Conservation (phyloP, 2,888 invertebrate species). For the Temnothorax ravouxi region DNA sequence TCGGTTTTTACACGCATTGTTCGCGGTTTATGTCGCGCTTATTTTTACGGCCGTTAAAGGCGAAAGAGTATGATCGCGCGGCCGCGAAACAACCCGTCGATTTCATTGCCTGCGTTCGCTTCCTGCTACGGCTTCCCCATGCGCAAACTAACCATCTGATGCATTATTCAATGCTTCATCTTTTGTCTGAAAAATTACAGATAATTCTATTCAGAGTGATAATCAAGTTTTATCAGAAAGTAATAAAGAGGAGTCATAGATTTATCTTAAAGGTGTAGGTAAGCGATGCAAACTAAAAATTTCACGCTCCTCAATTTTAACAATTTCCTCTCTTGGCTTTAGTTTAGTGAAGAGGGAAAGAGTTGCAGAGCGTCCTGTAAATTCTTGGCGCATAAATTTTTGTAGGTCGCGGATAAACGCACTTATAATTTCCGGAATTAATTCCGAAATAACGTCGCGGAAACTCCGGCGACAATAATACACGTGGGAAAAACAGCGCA, state of each 20-base stretch:
- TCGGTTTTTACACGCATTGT: conserved; percentile 51
- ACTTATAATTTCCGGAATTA: conserved; percentile 29
- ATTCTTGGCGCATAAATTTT: not conserved
- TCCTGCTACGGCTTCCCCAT: conserved; percentile 32
- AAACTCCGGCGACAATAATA: conserved; percentile 18
- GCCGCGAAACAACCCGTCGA: conserved; percentile 45
- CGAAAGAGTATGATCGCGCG: conserved; percentile 51
- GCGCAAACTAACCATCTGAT: conserved; percentile 39
- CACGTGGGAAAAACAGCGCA: not conserved
- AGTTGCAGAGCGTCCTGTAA: not conserved
- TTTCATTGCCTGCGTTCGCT: conserved; percentile 47
- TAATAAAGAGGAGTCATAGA: not conserved
- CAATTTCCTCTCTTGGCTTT: not conserved
- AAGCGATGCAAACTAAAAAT: not conserved
- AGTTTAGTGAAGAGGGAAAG: not conserved
- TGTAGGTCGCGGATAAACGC: conserved; percentile 17
- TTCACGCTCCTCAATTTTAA: conserved; percentile 1
- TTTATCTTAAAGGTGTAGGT: not conserved
- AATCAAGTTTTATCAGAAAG: not conserved
- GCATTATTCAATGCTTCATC: conserved; percentile 44
- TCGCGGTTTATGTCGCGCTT: conserved; percentile 55
- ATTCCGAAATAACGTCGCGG: conserved; percentile 8
- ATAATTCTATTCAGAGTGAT: not conserved
- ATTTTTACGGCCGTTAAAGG: conserved; percentile 57
- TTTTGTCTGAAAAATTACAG: conserved; percentile 5